A percentile compares a stretch with the other conserved stretches of the same genome.
Evolutionary conservation across 2,113 vertebrate species (phyloP).

Genomic region (Apteryx mantelli): DNA sequence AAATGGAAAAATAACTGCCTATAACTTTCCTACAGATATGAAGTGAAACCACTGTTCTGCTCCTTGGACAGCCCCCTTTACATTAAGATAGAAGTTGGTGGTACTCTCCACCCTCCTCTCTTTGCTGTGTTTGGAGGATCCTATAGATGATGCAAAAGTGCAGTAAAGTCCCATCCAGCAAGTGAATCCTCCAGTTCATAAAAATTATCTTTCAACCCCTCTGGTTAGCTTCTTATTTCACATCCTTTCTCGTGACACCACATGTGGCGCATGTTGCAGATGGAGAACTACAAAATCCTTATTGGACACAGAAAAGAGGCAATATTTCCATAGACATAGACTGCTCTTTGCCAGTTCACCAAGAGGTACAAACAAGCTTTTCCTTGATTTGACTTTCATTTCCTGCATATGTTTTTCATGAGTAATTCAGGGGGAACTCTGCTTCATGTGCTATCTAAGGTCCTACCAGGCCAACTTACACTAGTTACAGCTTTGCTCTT

Average conservation of each 20-base stretch:
- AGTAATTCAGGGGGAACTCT: not conserved
- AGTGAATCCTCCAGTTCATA: not conserved
- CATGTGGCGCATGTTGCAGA: not conserved
- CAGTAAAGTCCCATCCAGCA: not conserved
- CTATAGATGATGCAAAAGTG: not conserved
- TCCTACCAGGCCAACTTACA: not conserved
- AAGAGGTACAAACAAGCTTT: not conserved
- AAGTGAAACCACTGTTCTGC: not conserved
- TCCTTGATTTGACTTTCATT: not conserved
- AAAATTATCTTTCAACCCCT: not conserved
- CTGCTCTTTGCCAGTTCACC: not conserved
- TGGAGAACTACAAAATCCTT: not conserved
- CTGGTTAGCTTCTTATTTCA: not conserved
- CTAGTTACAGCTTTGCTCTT: not conserved
- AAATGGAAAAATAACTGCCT: not conserved
- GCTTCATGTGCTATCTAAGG: not conserved
- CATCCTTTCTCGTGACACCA: not conserved
- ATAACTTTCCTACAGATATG: not conserved
- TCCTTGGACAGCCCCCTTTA: not conserved
- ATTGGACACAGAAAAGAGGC: not conserved
- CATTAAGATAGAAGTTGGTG: not conserved
- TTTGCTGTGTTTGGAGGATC: fast-evolving
- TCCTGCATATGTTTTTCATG: not conserved
- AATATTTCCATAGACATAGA: not conserved
- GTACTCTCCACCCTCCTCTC: not conserved